phyloP scores from a whole-genome alignment of 2,113 vertebrate species.

The Stigmatopora argus region DNA sequence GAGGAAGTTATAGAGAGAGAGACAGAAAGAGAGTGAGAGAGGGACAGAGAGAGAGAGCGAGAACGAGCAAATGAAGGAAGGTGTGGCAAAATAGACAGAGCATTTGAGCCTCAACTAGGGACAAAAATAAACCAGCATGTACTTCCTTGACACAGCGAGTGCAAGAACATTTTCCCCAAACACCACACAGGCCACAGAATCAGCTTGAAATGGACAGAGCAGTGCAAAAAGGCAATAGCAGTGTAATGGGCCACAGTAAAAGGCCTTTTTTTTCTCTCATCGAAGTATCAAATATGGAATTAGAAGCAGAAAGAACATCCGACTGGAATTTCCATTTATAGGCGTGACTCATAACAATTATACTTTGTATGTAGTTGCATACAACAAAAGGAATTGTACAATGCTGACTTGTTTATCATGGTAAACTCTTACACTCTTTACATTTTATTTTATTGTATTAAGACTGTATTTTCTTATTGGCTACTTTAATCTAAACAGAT shows the following conservation, averaged over 20 bases:
- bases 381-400: no score
- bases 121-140: conserved; percentile 37
- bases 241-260: not conserved
- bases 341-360: not conserved
- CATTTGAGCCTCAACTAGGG: not conserved
- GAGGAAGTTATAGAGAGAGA: not conserved
- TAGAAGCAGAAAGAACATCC: not conserved
- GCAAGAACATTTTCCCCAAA: conserved; percentile 9
- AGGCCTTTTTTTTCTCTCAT: not conserved
- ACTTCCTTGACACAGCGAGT: conserved; percentile 32
- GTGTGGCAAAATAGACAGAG: not conserved
- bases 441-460: no score
- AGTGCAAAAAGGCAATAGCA: not conserved
- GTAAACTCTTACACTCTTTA: no score
- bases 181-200: not conserved
- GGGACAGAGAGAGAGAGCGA: conserved; percentile 23
- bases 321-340: not conserved
- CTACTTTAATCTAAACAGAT: no score
- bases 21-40: conserved; percentile 2
- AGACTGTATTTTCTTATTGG: no score
- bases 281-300: not conserved
- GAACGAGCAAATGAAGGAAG: conserved; percentile 1
- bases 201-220: conserved; percentile 2
- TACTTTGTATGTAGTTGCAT: not conserved
- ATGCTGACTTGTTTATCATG: no score